A percentile compares a stretch with the other conserved stretches of the same genome.
phyloP scores from a whole-genome alignment of 2,888 invertebrate species.

The Habrosyne pyritoides region DNA sequence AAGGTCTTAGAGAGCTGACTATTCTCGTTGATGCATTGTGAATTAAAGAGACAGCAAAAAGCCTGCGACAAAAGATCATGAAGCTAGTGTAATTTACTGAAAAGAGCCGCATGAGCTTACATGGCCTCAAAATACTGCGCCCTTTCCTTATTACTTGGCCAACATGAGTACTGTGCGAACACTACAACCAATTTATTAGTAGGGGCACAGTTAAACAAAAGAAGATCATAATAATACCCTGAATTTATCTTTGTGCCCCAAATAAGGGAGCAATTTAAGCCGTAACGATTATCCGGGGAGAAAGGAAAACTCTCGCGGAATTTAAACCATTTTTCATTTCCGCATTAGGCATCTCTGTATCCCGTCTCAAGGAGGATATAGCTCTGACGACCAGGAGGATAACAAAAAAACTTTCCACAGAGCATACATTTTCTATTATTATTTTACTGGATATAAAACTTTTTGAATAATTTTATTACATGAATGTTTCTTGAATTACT shows the following conservation, averaged over 20 bases:
- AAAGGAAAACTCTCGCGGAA: conserved; percentile 4
- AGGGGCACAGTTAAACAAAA: neutral
- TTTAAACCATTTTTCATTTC: conserved; percentile 8
- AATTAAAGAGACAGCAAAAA: no score
- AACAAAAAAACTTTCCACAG: neutral
- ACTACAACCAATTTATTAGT: no score
- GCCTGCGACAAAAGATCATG: no score
- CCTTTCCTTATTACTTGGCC: no score
- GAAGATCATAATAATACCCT: neutral
- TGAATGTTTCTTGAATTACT: no score
- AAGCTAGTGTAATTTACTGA: no score
- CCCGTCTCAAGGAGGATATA: conserved; percentile 2
- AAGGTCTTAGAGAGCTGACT: no score
- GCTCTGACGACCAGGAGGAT: neutral
- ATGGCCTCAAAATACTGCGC: no score
- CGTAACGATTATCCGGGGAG: conserved; percentile 1
- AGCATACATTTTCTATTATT: neutral
- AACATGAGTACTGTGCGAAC: no score
- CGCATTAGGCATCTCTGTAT: neutral
- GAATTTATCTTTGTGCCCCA: neutral
- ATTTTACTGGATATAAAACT: neutral
- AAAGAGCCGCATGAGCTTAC: no score
- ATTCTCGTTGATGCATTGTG: no score
- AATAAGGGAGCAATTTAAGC: conserved; percentile 3
- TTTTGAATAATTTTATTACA: no score